Conservation (phyloP, 2,888 invertebrate species). For the Cataglyphis rosenhaueri region DNA sequence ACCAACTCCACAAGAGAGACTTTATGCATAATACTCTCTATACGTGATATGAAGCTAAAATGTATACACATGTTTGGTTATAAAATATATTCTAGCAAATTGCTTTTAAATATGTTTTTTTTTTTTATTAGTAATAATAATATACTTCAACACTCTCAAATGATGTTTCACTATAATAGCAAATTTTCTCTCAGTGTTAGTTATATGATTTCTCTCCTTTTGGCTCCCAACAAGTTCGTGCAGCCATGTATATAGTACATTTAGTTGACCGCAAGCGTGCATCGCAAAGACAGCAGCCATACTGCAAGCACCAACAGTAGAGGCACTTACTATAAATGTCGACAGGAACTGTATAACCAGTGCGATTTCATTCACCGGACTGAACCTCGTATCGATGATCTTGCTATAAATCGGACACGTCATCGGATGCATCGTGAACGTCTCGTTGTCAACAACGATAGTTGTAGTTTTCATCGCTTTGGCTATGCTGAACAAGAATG, state of each 20-base stretch:
- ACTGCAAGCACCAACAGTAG: slow-evolving; percentile 61
- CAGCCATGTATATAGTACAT: slow-evolving; percentile 62
- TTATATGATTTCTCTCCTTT: neutral
- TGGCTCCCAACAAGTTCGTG: slow-evolving; percentile 52
- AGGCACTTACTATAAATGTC: slow-evolving; percentile 59
- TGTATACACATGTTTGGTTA: neutral
- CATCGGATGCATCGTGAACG: slow-evolving; percentile 46
- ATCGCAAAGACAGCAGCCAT: slow-evolving; percentile 67
- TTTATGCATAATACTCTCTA: slow-evolving; percentile 72
- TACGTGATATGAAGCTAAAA: slow-evolving; percentile 72
- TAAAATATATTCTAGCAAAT: neutral
- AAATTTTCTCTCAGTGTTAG: slow-evolving; percentile 20
- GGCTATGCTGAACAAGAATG: slow-evolving; percentile 50
- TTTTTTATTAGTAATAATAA: neutral
- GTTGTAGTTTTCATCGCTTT: slow-evolving; percentile 9
- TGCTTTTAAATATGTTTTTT: neutral
- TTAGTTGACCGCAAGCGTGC: slow-evolving; percentile 74
- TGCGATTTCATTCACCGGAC: slow-evolving; percentile 68
- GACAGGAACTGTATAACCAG: slow-evolving; percentile 62
- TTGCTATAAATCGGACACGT: slow-evolving; percentile 64
- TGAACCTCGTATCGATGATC: slow-evolving; percentile 59
- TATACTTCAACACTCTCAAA: slow-evolving; percentile 43
- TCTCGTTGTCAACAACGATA: slow-evolving; percentile 61
- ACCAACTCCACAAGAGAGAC: slow-evolving; percentile 77
- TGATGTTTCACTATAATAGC: slow-evolving; percentile 62